Evolutionary conservation across 1,140 invertebrate genomes (phyloP), one percentile per base, ranked within the genome.

Genomic region (Musca vetustissima): DNA sequence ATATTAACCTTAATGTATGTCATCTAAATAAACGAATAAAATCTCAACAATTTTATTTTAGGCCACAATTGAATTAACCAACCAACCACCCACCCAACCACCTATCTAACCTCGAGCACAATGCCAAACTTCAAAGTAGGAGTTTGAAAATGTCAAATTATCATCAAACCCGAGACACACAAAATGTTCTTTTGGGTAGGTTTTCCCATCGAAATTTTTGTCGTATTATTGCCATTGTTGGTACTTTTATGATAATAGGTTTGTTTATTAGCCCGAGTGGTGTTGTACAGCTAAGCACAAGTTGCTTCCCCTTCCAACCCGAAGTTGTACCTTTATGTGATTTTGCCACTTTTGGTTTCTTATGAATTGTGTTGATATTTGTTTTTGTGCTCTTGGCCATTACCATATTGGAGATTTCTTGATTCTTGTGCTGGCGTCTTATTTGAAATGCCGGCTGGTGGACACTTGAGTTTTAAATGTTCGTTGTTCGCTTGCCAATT

Each of bases 161-260:
- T 61, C 57, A 61, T 61, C 57, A 61, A 61, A 59, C 55, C n/a
- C n/a, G n/a, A n/a, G n/a, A 32, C 6, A 61, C 57, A 61, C 57
- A 61, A 61, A 61, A 61, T 36, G 57, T 61, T 36, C 57, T 43
- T 61, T 61, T 61, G 57, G 57, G 57, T 43, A n/a, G 17, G 36
- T 61, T 61, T 61, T 61, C 11, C 28, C 28, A 61, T 4, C 7
- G 13, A 19, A 9, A 43, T 61, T 59, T 19, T 59, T 59, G 6
- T 28, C 17, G n/a, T 36, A n/a, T 17, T 59, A 32, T 25, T 55
- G 28, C 28, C 11, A 4, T 55, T 55, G 7, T 25, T 21, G 53
- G 53, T 55, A 21, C 57, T 61, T 61, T 61, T 61, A 61, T 61
- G 57, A 36, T 61, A 61, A 61, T 61, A 21, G 28, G n/a, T 19